Percentiles rank a stretch among this genome's conserved stretches.
These are phyloP conservation scores for Drosophila ezoana DNA, from an alignment of 2,888 invertebrate species.

Conservation along the genomic window DNA sequence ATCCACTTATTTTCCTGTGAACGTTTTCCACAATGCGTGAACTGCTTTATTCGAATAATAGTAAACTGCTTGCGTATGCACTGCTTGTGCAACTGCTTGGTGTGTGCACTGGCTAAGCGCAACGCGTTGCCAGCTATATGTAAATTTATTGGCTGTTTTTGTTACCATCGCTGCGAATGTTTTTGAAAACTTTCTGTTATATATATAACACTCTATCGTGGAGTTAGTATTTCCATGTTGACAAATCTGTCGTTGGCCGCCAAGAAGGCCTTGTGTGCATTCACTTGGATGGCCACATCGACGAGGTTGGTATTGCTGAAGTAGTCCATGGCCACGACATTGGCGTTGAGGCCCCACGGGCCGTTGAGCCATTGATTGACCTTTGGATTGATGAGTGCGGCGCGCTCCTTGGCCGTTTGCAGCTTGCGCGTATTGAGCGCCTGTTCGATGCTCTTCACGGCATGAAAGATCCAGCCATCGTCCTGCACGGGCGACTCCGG, in stretches of 20 bases:
- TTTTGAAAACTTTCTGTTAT: background rate
- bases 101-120: constrained; percentile 12
- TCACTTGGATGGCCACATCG: constrained; percentile 88
- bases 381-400: constrained; percentile 87
- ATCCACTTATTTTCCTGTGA: background rate
- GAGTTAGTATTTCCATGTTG: constrained; percentile 74
- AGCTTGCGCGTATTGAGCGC: constrained; percentile 76
- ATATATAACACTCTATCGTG: background rate
- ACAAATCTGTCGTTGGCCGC: constrained; percentile 75
- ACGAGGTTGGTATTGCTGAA: constrained; percentile 90
- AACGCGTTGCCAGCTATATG: constrained; percentile 19
- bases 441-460: constrained; percentile 81
- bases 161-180: background rate
- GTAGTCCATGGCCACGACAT: constrained; percentile 91
- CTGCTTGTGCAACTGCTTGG: constrained; percentile 13
- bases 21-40: background rate
- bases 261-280: constrained; percentile 82
- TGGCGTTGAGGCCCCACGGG: constrained; percentile 88
- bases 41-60: background rate
- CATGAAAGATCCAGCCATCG: constrained; percentile 83
- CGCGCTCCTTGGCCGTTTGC: constrained; percentile 81
- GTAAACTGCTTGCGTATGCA: constrained; percentile 4
- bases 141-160: background rate
- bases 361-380: constrained; percentile 89
- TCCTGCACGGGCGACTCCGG: constrained; percentile 77